These are phyloP conservation scores for Keiferia lycopersicella DNA, from an alignment of 2,888 invertebrate species.

Conservation along the genomic window DNA sequence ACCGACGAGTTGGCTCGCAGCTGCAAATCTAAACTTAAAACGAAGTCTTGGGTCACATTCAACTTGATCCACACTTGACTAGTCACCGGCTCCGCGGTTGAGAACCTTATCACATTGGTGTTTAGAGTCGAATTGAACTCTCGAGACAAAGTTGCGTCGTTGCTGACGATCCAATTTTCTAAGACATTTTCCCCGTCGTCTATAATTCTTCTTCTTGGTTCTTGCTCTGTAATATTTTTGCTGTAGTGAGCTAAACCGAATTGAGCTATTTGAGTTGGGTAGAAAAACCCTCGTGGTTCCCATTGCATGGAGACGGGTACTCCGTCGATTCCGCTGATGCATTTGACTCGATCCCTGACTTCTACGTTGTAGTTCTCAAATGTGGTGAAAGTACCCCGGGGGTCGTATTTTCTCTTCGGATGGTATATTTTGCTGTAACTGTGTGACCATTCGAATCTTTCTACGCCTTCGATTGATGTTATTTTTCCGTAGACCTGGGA, in stretches of 20 bases:
- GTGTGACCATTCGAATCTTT: conserved; percentile 96
- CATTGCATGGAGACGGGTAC: conserved; percentile 98
- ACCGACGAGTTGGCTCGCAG: conserved; percentile 91
- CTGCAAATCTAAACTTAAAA: conserved; percentile 87
- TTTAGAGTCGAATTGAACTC: conserved; percentile 81
- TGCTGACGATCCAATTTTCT: conserved; percentile 88
- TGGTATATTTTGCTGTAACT: conserved; percentile 95
- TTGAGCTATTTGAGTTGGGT: conserved; percentile 99
- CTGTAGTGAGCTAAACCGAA: conserved; percentile 98
- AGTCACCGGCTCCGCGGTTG: conserved; percentile 85
- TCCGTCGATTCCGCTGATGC: conserved; percentile 95
- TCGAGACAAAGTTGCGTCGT: conserved; percentile 83
- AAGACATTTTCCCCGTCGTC: conserved; percentile 88
- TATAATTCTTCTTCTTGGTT: conserved; percentile 85
- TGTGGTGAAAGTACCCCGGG: conserved; percentile 95
- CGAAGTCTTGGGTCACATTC: conserved; percentile 83
- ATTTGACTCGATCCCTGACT: conserved; percentile 96
- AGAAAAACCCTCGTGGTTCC: conserved; percentile 97
- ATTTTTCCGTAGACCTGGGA: conserved; percentile 91
- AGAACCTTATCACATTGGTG: conserved; percentile 86
- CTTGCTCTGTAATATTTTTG: conserved; percentile 93
- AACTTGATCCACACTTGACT: conserved; percentile 85
- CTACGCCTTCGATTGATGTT: conserved; percentile 85
- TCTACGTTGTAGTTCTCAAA: conserved; percentile 99
- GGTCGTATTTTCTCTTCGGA: conserved; percentile 93